These are phyloP conservation scores for Ophion ventricosus DNA, from an alignment of 2,888 invertebrate species.

Conservation along the genomic window DNA sequence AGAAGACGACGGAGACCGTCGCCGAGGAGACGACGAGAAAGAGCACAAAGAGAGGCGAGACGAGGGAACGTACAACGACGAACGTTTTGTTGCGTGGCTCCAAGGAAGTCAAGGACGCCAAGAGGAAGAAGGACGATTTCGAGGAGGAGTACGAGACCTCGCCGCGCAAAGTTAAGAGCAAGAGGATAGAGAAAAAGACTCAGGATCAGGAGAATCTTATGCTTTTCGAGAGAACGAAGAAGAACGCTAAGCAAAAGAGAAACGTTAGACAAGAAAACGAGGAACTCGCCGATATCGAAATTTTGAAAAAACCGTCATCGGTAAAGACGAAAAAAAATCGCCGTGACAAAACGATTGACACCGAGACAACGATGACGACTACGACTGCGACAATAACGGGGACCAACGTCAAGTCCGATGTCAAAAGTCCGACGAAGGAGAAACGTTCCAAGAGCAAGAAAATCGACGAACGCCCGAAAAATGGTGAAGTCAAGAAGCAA, in stretches of 20 bases:
- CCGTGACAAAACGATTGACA: slow-evolving; percentile 71
- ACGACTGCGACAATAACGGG: slow-evolving; percentile 54
- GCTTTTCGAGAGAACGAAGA: slow-evolving; percentile 74
- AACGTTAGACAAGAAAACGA: slow-evolving; percentile 70
- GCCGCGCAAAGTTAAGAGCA: slow-evolving; percentile 76
- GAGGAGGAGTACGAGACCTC: slow-evolving; percentile 76
- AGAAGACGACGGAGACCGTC: too few species aligned
- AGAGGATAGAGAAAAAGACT: slow-evolving; percentile 76
- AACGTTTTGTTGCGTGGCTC: slow-evolving; percentile 63
- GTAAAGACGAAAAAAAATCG: slow-evolving; percentile 82
- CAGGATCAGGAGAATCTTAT: slow-evolving; percentile 61
- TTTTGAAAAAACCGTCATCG: slow-evolving; percentile 75
- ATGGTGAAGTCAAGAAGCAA: slow-evolving; percentile 84
- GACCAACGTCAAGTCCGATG: slow-evolving; percentile 74
- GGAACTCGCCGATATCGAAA: slow-evolving; percentile 70
- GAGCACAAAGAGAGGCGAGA: slow-evolving; percentile 68
- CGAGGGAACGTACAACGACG: slow-evolving; percentile 67
- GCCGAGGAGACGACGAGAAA: slow-evolving; percentile 72
- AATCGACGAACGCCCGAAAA: slow-evolving; percentile 86
- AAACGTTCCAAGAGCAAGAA: slow-evolving; percentile 85
- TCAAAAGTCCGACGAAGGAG: slow-evolving; percentile 83
- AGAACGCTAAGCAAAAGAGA: slow-evolving; percentile 75
- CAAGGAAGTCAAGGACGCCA: slow-evolving; percentile 77
- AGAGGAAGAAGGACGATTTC: slow-evolving; percentile 78
- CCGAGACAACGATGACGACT: slow-evolving; percentile 58